These are phyloP conservation scores for Drosophila gunungcola DNA, from an alignment of 1,140 invertebrate species.

Conservation along the genomic window DNA sequence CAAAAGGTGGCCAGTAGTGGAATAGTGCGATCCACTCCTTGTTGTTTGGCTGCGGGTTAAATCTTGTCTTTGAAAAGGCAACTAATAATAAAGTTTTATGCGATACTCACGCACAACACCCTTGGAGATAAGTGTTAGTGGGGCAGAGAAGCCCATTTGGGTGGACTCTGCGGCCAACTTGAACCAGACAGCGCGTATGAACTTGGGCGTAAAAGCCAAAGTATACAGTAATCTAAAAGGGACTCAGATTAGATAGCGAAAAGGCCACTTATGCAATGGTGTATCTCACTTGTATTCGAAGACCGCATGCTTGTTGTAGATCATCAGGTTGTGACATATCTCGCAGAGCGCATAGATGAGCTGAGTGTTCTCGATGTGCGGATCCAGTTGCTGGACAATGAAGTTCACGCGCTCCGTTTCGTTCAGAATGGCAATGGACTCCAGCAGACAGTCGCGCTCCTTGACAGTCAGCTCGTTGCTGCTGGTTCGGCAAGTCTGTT, in stretches of 20 bases:
- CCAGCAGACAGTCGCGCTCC: conserved; percentile 85
- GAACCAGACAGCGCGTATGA: conserved; percentile 93
- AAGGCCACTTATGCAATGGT: too few species aligned
- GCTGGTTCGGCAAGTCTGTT: conserved; percentile 49
- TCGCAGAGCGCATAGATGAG: conserved; percentile 89
- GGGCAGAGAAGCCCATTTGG: conserved; percentile 82
- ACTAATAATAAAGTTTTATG: too few species aligned
- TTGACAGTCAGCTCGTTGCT: conserved; percentile 82
- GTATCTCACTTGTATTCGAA: conserved; percentile 89
- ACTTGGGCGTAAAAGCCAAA: conserved; percentile 92
- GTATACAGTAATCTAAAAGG: conserved; percentile 91
- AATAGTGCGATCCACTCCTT: conserved; percentile 90
- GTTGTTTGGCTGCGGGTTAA: conserved; percentile 85
- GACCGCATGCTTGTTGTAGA: conserved; percentile 90
- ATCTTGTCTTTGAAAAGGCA: neutral
- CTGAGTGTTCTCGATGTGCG: conserved; percentile 86
- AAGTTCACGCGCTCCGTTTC: conserved; percentile 88
- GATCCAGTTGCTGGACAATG: conserved; percentile 87
- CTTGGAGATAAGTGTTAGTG: conserved; percentile 79
- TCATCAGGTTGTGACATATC: conserved; percentile 91
- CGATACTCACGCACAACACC: conserved; percentile 81
- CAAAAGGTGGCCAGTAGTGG: conserved; percentile 94
- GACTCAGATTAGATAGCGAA: conserved; percentile 35
- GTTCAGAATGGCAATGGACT: conserved; percentile 88
- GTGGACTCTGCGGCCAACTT: conserved; percentile 86